Base-by-base conservation (phyloP, 35 echinoderm and acorn worm genomes). In the Heliocidaris tuberculata region DNA sequence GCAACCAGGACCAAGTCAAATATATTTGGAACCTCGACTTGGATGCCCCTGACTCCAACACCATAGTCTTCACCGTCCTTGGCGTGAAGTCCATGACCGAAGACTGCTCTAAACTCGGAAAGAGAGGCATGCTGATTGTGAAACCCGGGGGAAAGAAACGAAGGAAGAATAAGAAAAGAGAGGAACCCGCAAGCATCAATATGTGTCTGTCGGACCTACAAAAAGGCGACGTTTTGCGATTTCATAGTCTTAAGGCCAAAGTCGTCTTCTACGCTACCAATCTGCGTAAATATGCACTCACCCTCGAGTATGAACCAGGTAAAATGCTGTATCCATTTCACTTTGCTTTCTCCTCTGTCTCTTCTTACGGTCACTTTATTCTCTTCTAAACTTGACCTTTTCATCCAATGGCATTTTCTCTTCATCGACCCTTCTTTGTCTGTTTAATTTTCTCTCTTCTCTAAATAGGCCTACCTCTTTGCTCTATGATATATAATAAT, bases 231-330 rank as follows among this genome's bases (percentile, higher is more conserved):
- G 13, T 21, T 8, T 93, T 93, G n/a, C 47, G 91, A 59, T 48
- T 93, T 13, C 48, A 49, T n/a, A 93, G 48, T 50, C 49, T 93
- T 5, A 30, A 93, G 29, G 91, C 91, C 2, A 32, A 48, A 30
- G 91, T 93, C 10, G 15, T 93, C 91, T 93, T 93, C 50, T 93
- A 93, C 91, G 50, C 91, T 13, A 93, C 91, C 11, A 47, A 93
- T 59, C n/a, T 31, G n/a, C 91, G 91, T 50, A 32, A 48, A 93
- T 93, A 48, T 48, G 91, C 91, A 11, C 21, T 93, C 48, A 59
- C 91, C 30, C 31, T 93, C 31, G 91, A 93, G 29, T 93, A 93
- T 48, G 27, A 52, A 59, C 4, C 91, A 93, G 91, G 91, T 93
- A 59, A 93, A 30, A 29, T 10, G 52, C 52, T 12, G 15, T 11